Conservation (phyloP, 2,888 invertebrate genomes). For the Nycteola revayana region DNA sequence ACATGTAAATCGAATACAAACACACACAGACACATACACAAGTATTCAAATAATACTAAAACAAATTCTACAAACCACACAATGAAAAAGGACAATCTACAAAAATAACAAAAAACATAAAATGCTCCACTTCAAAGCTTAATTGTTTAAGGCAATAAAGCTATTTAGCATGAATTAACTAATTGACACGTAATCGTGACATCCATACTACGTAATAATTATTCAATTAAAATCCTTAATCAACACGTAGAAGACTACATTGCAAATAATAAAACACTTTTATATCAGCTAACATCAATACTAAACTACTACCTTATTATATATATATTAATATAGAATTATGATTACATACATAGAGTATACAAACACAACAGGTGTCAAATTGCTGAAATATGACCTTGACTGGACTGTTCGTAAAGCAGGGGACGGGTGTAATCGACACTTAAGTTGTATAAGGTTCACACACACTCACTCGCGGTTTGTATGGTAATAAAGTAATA, state of each 20-base stretch:
- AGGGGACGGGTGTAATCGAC: constrained; percentile 43
- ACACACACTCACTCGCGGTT: constrained; percentile 68
- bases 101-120: neutral
- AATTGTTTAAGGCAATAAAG: constrained; percentile 4
- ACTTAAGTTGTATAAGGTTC: constrained; percentile 53
- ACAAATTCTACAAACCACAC: too few relatives aligned
- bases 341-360: constrained; percentile 57
- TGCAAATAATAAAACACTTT: constrained; percentile 4
- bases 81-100: too few relatives aligned
- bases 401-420: constrained; percentile 46
- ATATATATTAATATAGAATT: neutral
- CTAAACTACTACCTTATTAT: neutral
- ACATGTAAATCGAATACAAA: too few relatives aligned
- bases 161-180: constrained; percentile 17
- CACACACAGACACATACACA: too few relatives aligned
- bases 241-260: constrained; percentile 5
- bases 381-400: constrained; percentile 65
- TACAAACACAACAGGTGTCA: constrained; percentile 72
- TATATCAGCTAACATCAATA: neutral
- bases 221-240: constrained; percentile 14
- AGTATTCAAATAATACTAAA: too few relatives aligned
- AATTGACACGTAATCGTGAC: constrained; percentile 13
- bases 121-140: constrained; percentile 4
- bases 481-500: constrained; percentile 45
- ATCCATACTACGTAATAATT: constrained; percentile 17